phyloP scores from a whole-genome alignment of 2,888 invertebrate genomes.

The Morpho achilles region DNA sequence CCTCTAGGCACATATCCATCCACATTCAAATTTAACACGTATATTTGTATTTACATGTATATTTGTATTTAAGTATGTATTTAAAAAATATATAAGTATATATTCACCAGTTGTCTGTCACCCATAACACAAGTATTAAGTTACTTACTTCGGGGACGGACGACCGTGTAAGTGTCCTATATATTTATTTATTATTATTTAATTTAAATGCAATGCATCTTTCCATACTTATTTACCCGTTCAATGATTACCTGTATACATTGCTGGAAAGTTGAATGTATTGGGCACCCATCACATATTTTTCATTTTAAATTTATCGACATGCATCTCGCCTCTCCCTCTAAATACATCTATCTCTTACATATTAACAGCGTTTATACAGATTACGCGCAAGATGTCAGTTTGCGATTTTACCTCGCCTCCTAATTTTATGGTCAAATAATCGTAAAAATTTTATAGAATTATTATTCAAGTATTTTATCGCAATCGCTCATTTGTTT shows the following conservation, averaged over 20 bases:
- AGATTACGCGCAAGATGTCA: neutral
- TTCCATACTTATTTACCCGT: conserved; percentile 30
- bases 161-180: too few species aligned
- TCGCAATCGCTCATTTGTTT: too few species aligned
- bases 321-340: conserved; percentile 16
- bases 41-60: too few species aligned
- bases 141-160: too few species aligned
- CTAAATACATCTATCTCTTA: conserved; percentile 14
- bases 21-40: too few species aligned
- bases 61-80: too few species aligned
- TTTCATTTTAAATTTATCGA: conserved; percentile 42
- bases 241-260: conserved; percentile 39
- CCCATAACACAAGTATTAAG: too few species aligned
- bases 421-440: conserved; percentile 13
- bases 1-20: too few species aligned
- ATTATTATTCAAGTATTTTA: too few species aligned
- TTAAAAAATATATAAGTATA: too few species aligned
- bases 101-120: too few species aligned
- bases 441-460: conserved; percentile 6
- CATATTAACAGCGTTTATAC: conserved; percentile 7
- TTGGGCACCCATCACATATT: conserved; percentile 41
- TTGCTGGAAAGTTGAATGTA: conserved; percentile 33
- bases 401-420: conserved; percentile 8
- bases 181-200: too few species aligned
- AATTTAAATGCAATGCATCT: neutral